A percentile compares a stretch with the other conserved stretches of the same genome.
Conservation (phyloP, 2,888 invertebrate genomes). For the Lasioglossum villosulum region DNA sequence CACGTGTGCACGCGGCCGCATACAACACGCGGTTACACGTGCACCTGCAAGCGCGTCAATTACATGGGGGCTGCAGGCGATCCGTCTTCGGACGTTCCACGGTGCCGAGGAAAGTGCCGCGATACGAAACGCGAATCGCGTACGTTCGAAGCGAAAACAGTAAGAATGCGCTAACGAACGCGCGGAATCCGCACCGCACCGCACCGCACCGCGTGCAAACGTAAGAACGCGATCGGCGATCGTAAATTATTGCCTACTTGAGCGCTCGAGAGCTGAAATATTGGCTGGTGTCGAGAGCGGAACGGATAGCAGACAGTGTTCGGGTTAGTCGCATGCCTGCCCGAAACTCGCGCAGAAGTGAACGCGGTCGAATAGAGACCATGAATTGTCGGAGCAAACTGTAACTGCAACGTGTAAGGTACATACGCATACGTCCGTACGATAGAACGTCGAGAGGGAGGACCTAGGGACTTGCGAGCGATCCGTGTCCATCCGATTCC, state of each 20-base stretch:
- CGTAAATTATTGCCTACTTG: constrained; percentile 51
- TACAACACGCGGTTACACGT: background rate
- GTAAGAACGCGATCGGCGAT: constrained; percentile 53
- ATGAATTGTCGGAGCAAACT: background rate
- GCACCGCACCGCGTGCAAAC: constrained; percentile 16
- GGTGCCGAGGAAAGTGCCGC: constrained; percentile 13
- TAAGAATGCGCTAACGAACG: constrained; percentile 55
- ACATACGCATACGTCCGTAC: too few relatives aligned
- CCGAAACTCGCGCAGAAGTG: background rate
- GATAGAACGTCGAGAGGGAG: too few relatives aligned
- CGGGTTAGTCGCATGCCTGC: background rate
- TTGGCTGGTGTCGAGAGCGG: background rate
- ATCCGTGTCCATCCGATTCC: too few relatives aligned
- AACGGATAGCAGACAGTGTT: constrained; percentile 6
- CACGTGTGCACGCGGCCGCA: constrained; percentile 18
- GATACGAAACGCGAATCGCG: constrained; percentile 25
- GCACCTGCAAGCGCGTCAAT: constrained; percentile 16
- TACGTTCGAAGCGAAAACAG: constrained; percentile 29
- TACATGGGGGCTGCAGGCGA: constrained; percentile 15
- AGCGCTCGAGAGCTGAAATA: constrained; percentile 14
- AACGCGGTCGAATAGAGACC: background rate
- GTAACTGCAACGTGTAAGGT: too few relatives aligned
- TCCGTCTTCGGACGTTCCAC: constrained; percentile 30
- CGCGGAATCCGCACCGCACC: constrained; percentile 16
- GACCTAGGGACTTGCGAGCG: too few relatives aligned